A percentile compares a stretch with the other conserved stretches of the same genome.
phyloP scores from a whole-genome alignment of 2,888 invertebrate genomes.

The Nasonia oneida region DNA sequence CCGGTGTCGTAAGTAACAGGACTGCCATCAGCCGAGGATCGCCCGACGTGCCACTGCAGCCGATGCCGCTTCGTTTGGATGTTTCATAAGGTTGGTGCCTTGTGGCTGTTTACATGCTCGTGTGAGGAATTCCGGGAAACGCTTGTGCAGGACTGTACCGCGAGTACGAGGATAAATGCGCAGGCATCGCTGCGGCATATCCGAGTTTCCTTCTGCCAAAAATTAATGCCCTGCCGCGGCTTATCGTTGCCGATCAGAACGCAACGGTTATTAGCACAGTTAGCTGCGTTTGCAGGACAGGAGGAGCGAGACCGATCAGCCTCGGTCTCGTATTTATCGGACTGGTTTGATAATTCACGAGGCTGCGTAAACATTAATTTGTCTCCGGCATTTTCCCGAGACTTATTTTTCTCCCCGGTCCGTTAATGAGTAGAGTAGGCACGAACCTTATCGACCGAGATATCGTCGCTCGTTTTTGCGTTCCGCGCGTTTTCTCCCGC shows the following conservation, averaged over 20 bases:
- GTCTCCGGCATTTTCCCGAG: background rate
- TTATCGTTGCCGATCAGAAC: constrained; percentile 25
- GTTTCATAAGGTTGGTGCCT: constrained; percentile 40
- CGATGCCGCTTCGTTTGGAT: background rate
- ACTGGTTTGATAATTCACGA: constrained; percentile 9
- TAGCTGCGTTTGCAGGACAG: constrained; percentile 4
- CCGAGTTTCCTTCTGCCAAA: background rate
- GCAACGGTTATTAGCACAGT: constrained; percentile 25
- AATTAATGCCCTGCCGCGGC: background rate
- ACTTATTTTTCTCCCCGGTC: too few relatives aligned
- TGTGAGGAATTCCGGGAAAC: too few relatives aligned
- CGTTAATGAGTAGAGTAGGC: too few relatives aligned
- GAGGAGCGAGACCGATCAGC: background rate
- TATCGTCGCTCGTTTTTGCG: too few relatives aligned
- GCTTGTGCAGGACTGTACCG: background rate
- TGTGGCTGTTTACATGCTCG: too few relatives aligned
- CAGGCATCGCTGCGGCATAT: background rate
- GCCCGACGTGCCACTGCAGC: background rate
- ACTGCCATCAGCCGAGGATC: background rate
- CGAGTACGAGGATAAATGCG: background rate
- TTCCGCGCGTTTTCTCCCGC: too few relatives aligned
- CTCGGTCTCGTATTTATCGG: background rate
- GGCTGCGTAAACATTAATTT: background rate
- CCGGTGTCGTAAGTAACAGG: background rate
- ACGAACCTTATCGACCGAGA: too few relatives aligned